Evolutionary conservation across 2,888 invertebrate genomes (phyloP).

Genomic region (Orthosia gothica): DNA sequence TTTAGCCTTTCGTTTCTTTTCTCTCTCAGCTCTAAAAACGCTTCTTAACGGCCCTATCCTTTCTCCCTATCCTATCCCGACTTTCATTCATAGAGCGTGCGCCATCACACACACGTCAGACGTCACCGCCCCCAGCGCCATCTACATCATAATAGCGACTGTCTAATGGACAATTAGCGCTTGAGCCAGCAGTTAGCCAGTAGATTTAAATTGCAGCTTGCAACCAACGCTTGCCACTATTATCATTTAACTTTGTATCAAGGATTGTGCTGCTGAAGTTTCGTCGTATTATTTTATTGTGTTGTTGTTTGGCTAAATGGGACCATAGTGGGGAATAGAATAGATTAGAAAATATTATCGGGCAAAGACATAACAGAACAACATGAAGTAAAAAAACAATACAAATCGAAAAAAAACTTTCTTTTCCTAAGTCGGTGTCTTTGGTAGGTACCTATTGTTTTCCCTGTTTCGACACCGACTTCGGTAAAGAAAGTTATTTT

Average conservation of each 20-base stretch:
- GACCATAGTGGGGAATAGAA: neutral
- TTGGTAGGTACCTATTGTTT: too few relatives aligned
- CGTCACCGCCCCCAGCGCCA: slow-evolving; percentile 2
- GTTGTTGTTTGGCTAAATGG: neutral
- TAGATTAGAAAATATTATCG: too few relatives aligned
- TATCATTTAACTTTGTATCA: slow-evolving; percentile 36
- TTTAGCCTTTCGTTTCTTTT: neutral
- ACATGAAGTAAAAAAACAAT: too few relatives aligned
- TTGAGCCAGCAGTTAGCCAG: slow-evolving; percentile 9
- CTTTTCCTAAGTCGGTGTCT: too few relatives aligned
- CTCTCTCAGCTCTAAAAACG: neutral
- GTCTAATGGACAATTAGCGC: slow-evolving; percentile 40
- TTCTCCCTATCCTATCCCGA: neutral
- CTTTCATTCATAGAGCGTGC: neutral
- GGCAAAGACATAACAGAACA: too few relatives aligned
- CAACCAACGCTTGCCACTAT: slow-evolving; percentile 18
- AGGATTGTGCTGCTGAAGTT: neutral
- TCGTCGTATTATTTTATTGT: neutral
- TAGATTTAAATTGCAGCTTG: slow-evolving; percentile 20
- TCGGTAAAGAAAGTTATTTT: too few relatives aligned
- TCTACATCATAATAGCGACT: slow-evolving; percentile 42
- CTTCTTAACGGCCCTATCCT: neutral
- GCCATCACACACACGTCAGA: neutral
- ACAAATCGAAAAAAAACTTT: too few relatives aligned
- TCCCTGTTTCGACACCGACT: too few relatives aligned